Evolutionary conservation across 2,797 vertebrate genomes (phyloP), one percentile per base, ranked within the genome.

Genomic region (Cetoscarus ocellatus): DNA sequence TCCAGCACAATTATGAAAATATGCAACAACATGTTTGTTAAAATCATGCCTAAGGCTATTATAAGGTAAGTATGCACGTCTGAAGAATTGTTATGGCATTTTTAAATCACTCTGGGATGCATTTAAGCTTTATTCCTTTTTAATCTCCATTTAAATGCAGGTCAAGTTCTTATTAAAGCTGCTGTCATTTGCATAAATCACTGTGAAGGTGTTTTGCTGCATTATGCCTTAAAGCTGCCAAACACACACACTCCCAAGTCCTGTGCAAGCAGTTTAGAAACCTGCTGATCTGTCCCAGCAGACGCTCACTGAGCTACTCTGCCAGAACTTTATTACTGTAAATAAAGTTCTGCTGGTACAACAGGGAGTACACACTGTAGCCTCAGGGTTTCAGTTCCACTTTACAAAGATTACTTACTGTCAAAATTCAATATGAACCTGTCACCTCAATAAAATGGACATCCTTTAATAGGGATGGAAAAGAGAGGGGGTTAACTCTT

Each of bases 231-330:
- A 7, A 12, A 4, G 47, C 38, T 44, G 18, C 43, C 54, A 15
- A n/a, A 57, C 27, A 27, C 27, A 10, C 39, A 40, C 6, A 18
- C 34, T 39, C 13, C 5, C 9, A 50, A 40, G 53, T 13, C 58
- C 60, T 50, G 40, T 15, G 45, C 27, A 48, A 60, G 73, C 73
- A 58, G 7, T 54, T 66, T 66, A 51, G 17, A 60, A 67, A 70
- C 54, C 5, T 62, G 57, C 74, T 73, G 74, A 63, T 55, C 43
- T 14, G 15, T 39, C 4, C 8, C 10, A 3, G 8, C 11, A 51
- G 50, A 51, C 50, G 43, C 43, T 13, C 50, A 14, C 50, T 2
- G 50, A 13, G 50, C 10, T 27, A 35, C 3, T 43, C 47, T 39
- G 27, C 6, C 0, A 3, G 14, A 10, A 8, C n/a, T 67, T 49